These are phyloP conservation scores for Saiga tatarica DNA, from an alignment of 2,113 vertebrate genomes.

Conservation along the genomic window DNA sequence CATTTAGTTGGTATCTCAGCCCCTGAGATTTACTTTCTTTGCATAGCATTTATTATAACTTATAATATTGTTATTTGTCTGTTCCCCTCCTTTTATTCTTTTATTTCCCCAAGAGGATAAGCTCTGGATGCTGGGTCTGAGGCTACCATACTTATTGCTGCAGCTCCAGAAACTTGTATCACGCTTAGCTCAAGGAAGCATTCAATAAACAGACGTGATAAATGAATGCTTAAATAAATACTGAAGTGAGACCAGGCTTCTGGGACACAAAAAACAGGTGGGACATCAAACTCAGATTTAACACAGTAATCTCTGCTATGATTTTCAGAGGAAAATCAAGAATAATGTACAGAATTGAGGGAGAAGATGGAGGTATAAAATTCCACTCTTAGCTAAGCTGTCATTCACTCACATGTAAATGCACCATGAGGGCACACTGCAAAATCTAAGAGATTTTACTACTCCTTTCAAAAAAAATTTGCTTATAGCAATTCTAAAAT, in stretches of 20 bases:
- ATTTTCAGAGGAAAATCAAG: not conserved
- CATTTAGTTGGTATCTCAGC: not conserved
- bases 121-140: not conserved
- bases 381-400: not conserved
- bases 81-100: not conserved
- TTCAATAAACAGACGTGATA: not conserved
- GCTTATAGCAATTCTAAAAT: not conserved
- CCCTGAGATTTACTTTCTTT: not conserved
- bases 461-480: not conserved
- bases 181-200: not conserved
- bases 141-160: not conserved
- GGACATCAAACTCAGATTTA: not conserved
- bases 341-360: not conserved
- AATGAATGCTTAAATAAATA: not conserved
- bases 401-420: not conserved
- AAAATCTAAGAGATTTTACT: not conserved
- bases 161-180: not conserved
- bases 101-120: not conserved
- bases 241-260: not conserved
- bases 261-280: not conserved
- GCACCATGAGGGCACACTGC: not conserved
- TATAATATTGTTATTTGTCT: not conserved
- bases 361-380: not conserved
- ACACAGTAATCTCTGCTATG: not conserved
- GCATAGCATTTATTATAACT: not conserved